phyloP scores from a whole-genome alignment of 2,113 vertebrate species.

The Sprattus sprattus region DNA sequence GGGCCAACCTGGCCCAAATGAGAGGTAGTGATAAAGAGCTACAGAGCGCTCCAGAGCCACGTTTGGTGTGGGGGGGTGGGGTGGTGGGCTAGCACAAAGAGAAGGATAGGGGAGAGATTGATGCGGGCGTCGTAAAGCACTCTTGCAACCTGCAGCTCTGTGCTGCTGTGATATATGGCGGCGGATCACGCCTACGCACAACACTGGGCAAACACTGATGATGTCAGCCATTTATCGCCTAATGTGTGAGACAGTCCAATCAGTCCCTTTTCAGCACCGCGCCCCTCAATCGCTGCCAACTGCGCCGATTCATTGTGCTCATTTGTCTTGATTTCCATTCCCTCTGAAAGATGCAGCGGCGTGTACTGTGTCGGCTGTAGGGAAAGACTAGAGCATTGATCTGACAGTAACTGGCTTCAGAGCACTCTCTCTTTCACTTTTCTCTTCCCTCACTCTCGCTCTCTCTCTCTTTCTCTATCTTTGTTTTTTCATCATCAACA shows the following conservation, averaged over 20 bases:
- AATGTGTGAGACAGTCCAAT: slow-evolving; percentile 13
- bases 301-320: background rate
- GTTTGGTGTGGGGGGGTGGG: background rate
- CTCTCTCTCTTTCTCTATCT: background rate
- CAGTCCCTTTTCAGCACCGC: background rate
- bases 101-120: background rate
- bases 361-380: background rate
- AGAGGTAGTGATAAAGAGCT: background rate
- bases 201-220: slow-evolving; percentile 17
- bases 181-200: background rate
- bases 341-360: background rate
- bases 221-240: slow-evolving; percentile 17
- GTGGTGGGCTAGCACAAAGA: background rate
- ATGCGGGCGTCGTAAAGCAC: slow-evolving; percentile 6
- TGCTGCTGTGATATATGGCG: background rate
- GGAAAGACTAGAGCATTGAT: slow-evolving; percentile 12
- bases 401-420: slow-evolving; percentile 4
- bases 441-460: background rate
- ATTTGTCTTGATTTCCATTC: slow-evolving; percentile 14
- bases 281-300: background rate
- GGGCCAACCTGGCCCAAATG: background rate
- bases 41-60: background rate
- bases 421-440: background rate
- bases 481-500: background rate
- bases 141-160: slow-evolving; percentile 4